These are phyloP conservation scores for Rhizoglyphus robini DNA, from an alignment of 1,140 invertebrate genomes.

Conservation along the genomic window DNA sequence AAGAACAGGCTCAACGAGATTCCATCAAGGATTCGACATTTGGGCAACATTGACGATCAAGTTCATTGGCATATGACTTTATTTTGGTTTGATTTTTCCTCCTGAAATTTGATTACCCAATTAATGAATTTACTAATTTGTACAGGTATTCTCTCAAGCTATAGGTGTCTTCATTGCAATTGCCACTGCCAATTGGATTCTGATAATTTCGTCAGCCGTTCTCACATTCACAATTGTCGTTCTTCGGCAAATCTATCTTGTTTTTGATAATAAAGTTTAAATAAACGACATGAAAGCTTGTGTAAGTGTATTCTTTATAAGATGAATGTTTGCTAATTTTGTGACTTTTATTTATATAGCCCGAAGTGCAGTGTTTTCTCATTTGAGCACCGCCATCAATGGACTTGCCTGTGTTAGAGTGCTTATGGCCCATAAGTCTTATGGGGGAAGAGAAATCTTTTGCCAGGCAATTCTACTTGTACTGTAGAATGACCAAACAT, in stretches of 20 bases:
- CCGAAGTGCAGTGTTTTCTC: conserved; percentile 59
- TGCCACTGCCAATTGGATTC: no score
- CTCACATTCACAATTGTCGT: conserved; percentile 55
- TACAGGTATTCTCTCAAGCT: background rate
- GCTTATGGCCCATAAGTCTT: no score
- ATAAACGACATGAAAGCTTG: conserved; percentile 77
- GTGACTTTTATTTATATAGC: conserved; percentile 34
- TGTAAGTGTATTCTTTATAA: conserved; percentile 52
- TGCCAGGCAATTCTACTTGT: conserved; percentile 43
- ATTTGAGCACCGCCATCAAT: conserved; percentile 70
- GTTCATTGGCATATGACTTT: conserved; percentile 38
- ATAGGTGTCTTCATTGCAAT: conserved; percentile 17
- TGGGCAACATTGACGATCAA: conserved; percentile 28
- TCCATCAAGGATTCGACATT: no score
- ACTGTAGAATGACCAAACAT: conserved; percentile 53
- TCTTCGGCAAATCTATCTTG: conserved; percentile 62
- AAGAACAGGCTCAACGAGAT: no score
- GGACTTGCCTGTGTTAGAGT: conserved; percentile 80
- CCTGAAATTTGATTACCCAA: conserved; percentile 51
- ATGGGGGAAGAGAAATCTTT: conserved; percentile 55
- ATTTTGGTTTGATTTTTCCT: conserved; percentile 32
- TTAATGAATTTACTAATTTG: no score
- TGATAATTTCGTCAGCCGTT: conserved; percentile 53
- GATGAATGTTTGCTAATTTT: background rate
- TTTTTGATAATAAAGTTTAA: no score